Evolutionary conservation across 2,113 vertebrate species (phyloP), one percentile per base, ranked within the genome.

Genomic region (Colius striatus): DNA sequence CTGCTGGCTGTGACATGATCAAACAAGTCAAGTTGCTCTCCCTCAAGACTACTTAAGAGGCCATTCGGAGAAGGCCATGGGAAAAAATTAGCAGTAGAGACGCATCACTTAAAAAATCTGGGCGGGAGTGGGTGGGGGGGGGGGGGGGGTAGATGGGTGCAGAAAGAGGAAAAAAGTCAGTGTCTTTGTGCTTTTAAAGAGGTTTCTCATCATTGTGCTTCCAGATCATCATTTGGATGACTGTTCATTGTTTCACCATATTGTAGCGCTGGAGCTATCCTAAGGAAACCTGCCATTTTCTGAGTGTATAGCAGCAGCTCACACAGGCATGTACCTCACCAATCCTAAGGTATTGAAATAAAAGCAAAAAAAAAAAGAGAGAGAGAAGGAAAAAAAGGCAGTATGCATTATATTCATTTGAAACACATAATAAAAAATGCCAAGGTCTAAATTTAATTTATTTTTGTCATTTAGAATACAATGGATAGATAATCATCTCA

Each of bases 401-500:
- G 94, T 94, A 94, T 94, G 97, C 97, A 96, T 98, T 98, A 98
- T 97, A 98, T 97, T 97, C 97, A 98, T 98, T 98, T 98, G 97
- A 98, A 98, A 98, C 98, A 98, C 98, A 98, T 98, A 98, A 98
- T 98, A 98, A 98, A 98, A 98, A 98, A 98, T 97, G 97, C 98
- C 97, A 98, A 98, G 98, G 97, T 98, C 98, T 99, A 98, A 98
- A 99, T 99, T 99, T 99, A 99, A 99, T 99, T 99, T 99, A 99
- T 99, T 99, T 99, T 99, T 99, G 99, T 99, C 99, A 99, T 99
- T 99, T 99, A 99, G 99, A 99, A 99, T 99, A 99, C 98, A 98
- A 98, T 98, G 98, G 98, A 92, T 96, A 99, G 99, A 99, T 99
- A 99, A 99, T 99, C 99, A 99, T 99, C 99, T 99, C 98, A 99